Evolutionary conservation across 2,797 vertebrate genomes (phyloP).

Genomic region (Geotrypetes seraphini): DNA sequence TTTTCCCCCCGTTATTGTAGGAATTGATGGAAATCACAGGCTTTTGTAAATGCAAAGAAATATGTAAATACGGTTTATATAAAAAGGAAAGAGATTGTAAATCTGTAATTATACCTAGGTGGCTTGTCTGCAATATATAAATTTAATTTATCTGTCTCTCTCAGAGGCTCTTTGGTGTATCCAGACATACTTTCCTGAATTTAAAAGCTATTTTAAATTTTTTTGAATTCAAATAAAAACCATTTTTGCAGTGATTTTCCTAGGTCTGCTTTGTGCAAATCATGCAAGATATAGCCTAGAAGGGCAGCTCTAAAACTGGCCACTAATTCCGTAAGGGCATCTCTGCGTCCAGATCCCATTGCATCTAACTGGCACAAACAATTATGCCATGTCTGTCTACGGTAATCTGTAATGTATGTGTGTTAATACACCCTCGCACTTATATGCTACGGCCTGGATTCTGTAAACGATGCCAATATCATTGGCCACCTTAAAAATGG

Average conservation of each 20-base stretch:
- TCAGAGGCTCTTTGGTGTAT: constrained; percentile 96
- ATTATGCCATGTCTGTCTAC: too few relatives aligned
- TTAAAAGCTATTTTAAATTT: constrained; percentile 99
- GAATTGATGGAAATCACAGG: constrained; percentile 82
- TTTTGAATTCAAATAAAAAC: constrained; percentile 94
- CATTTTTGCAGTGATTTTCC: constrained; percentile 74
- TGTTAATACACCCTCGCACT: too few relatives aligned
- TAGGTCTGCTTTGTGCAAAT: too few relatives aligned
- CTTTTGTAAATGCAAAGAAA: constrained; percentile 94
- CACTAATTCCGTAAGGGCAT: too few relatives aligned
- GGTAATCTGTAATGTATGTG: too few relatives aligned
- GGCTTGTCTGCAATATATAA: constrained; percentile 97
- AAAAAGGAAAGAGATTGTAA: constrained; percentile 78
- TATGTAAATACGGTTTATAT: constrained; percentile 98
- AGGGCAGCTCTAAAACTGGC: too few relatives aligned
- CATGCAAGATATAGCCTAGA: too few relatives aligned
- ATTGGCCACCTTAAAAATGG: too few relatives aligned
- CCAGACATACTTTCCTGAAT: constrained; percentile 93
- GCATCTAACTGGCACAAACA: too few relatives aligned
- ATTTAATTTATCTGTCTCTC: constrained; percentile 99
- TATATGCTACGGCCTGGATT: too few relatives aligned
- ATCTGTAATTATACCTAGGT: constrained; percentile 90
- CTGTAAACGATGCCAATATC: too few relatives aligned
- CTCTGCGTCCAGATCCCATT: too few relatives aligned
- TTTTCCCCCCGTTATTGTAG: constrained; percentile 97